phyloP scores from a whole-genome alignment of 2,797 vertebrate species.

The Xerus rutilus region DNA sequence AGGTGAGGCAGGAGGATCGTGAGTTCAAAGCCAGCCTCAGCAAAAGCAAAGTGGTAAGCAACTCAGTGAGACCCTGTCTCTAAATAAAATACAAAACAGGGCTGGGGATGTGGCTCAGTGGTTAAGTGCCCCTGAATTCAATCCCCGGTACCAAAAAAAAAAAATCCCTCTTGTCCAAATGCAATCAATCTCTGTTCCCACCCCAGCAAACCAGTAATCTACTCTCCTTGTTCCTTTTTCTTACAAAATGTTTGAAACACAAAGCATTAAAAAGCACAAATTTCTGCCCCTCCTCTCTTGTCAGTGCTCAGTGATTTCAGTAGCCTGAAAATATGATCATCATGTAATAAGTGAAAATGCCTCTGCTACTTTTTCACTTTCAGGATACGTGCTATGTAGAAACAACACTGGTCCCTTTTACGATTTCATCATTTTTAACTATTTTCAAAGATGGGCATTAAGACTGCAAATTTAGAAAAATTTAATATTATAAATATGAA shows the following conservation, averaged over 20 bases:
- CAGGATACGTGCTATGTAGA: background rate
- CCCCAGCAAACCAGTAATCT: background rate
- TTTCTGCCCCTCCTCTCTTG: background rate
- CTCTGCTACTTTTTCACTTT: background rate
- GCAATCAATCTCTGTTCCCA: background rate
- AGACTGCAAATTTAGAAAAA: constrained; percentile 32
- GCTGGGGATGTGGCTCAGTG: too few species aligned
- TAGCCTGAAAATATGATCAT: background rate
- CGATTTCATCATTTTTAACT: constrained; percentile 31
- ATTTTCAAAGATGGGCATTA: background rate
- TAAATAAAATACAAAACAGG: too few species aligned
- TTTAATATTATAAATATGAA: constrained; percentile 45
- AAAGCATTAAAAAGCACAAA: background rate
- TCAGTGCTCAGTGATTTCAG: background rate
- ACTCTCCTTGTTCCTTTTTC: background rate
- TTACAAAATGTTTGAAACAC: background rate
- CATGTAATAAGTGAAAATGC: background rate
- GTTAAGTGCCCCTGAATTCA: too few species aligned
- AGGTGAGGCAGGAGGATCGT: too few species aligned
- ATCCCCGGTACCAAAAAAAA: background rate
- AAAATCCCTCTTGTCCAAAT: background rate
- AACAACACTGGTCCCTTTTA: background rate
- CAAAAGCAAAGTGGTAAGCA: too few species aligned
- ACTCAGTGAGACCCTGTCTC: too few species aligned
- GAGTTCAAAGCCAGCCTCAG: too few species aligned